These are phyloP conservation scores for Cephus runcator DNA, from an alignment of 2,888 invertebrate species.

Conservation along the genomic window DNA sequence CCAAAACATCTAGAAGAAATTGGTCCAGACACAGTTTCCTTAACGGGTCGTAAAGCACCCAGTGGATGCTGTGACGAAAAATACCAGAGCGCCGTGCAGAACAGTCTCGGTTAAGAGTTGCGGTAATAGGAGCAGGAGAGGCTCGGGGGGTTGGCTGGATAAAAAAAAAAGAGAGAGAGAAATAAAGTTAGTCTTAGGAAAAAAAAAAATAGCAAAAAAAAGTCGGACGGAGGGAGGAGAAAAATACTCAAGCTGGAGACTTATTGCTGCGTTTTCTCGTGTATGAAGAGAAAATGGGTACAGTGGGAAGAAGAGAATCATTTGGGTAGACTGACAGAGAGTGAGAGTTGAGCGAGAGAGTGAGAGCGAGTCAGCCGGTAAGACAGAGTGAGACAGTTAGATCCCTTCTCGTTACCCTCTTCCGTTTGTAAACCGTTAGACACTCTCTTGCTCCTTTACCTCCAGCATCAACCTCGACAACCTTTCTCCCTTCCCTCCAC, in stretches of 20 bases:
- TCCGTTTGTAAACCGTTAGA: conserved; percentile 9
- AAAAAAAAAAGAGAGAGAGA: neutral
- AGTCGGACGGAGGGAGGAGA: neutral
- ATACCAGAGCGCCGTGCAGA: neutral
- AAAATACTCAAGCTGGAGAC: neutral
- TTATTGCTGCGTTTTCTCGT: conserved; percentile 43
- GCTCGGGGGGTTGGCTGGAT: neutral
- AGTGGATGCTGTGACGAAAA: neutral
- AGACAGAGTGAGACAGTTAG: neutral
- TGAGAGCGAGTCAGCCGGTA: neutral
- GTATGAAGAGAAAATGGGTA: conserved; percentile 28
- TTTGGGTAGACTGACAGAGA: conserved; percentile 30
- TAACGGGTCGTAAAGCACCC: neutral
- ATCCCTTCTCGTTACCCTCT: neutral
- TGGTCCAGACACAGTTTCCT: neutral
- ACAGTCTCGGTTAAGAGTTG: neutral
- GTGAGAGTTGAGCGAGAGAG: neutral
- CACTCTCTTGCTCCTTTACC: conserved; percentile 5
- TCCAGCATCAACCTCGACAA: neutral
- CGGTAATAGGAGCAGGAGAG: neutral
- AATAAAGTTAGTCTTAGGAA: neutral
- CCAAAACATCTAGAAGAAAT: neutral
- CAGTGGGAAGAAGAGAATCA: conserved; percentile 34
- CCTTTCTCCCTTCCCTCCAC: conserved; percentile 5
- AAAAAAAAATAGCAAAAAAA: conserved; percentile 1